A percentile compares a stretch with the other conserved stretches of the same genome.
Conservation (phyloP, 2,888 invertebrate species). For the Leptinotarsa haldemani region DNA sequence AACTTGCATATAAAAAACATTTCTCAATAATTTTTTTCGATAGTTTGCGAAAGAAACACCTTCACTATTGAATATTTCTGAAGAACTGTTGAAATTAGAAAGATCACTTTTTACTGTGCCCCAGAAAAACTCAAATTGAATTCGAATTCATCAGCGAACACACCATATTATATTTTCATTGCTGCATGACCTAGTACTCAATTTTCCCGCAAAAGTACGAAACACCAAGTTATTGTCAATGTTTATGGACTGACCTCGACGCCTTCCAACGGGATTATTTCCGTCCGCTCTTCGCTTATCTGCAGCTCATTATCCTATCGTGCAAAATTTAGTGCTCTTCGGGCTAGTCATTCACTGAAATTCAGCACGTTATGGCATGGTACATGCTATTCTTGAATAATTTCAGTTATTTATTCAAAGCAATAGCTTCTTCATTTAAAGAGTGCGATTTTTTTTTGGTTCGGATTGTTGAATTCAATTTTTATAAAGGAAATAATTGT, state of each 20-base stretch:
- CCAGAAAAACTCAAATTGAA: too few species aligned
- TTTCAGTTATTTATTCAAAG: background rate
- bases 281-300: constrained; percentile 17
- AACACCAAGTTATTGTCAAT: constrained; percentile 1
- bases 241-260: constrained; percentile 11
- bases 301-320: constrained; percentile 9
- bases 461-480: background rate
- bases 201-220: background rate
- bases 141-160: too few species aligned
- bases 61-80: too few species aligned
- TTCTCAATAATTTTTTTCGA: too few species aligned
- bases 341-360: constrained; percentile 12
- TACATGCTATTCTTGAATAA: constrained; percentile 15
- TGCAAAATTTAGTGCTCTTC: constrained; percentile 12
- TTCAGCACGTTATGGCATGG: constrained; percentile 8
- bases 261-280: constrained; percentile 14
- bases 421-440: background rate
- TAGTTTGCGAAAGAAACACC: too few species aligned
- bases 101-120: too few species aligned
- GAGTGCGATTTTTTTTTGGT: background rate
- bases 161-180: too few species aligned
- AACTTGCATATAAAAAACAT: too few species aligned
- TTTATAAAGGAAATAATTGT: too few species aligned
- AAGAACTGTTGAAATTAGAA: too few species aligned
- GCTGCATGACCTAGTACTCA: background rate